Evolutionary conservation across 2,888 invertebrate genomes (phyloP), one percentile per base, ranked within the genome.

Genomic region (Parnassius glacialis): DNA sequence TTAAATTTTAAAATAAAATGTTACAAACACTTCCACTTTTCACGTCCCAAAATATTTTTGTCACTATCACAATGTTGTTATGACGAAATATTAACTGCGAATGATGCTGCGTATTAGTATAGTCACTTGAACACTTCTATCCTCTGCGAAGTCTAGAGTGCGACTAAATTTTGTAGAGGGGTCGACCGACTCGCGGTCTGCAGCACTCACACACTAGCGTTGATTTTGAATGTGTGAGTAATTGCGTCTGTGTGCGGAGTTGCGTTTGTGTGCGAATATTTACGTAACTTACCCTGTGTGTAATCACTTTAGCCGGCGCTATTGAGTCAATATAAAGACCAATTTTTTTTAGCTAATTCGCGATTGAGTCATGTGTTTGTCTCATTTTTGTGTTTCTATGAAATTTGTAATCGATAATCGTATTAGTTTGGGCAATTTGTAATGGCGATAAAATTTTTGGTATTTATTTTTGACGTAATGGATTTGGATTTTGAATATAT

Each of bases 91-190:
- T 85, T 82, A 86, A 87, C 80, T 81, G 76, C 78, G 80, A 81
- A 78, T 83, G 79, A 74, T 73, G 77, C 72, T 75, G 74, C 78
- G 81, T 81, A 72, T 75, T 74, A 78, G 78, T 83, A 78, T 76
- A 76, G 74, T 72, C 67, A 73, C 72, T 80, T 78, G 81, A 75
- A 76, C 80, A 79, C 83, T 90, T 84, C 85, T 83, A 75, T 72
- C 74, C 83, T 70, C 74, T 68, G 68, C 74, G 75, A 76, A 74
- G 83, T 81, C 83, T 83, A 78, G 85, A 85, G 87, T 76, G 81
- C 80, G 88, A 91, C 90, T 90, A 80, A 88, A 82, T 75, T 83
- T 83, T 84, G 90, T 90, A 89, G 91, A 85, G 91, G 90, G 91
- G 90, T 86, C 87, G 85, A 73, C 73, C 75, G 84, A 84, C 79